Evolutionary conservation across 2,888 invertebrate genomes (phyloP).

Genomic region (Poecilobothrus nobilitatus): DNA sequence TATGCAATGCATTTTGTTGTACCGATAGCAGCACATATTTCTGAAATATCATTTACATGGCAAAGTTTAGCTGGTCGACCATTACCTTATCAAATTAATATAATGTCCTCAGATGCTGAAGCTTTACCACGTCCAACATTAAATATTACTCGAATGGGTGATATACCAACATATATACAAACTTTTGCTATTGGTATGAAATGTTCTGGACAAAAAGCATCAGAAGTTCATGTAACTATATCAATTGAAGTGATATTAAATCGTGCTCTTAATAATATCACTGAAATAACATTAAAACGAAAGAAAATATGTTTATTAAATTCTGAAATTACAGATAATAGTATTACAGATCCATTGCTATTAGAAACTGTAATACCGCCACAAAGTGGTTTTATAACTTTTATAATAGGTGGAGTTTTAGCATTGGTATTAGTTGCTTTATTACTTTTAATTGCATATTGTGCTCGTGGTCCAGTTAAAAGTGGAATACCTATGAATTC

Average conservation of each 20-base stretch:
- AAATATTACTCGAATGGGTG: constrained; percentile 75
- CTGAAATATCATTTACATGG: constrained; percentile 85
- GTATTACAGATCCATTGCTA: constrained; percentile 36
- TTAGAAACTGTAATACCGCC: constrained; percentile 39
- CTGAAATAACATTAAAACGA: constrained; percentile 67
- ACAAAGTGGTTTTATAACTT: constrained; percentile 39
- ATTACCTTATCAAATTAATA: constrained; percentile 71
- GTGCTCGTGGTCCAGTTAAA: constrained; percentile 40
- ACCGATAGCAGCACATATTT: constrained; percentile 74
- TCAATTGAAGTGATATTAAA: constrained; percentile 74
- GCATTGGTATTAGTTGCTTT: constrained; percentile 39
- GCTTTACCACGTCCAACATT: constrained; percentile 68
- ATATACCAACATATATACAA: constrained; percentile 68
- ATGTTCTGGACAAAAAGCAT: constrained; percentile 71
- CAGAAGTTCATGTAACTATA: constrained; percentile 76
- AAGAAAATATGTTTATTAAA: constrained; percentile 73
- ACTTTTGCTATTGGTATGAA: constrained; percentile 73
- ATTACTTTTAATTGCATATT: constrained; percentile 39
- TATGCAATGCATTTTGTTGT: constrained; percentile 85
- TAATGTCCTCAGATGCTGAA: constrained; percentile 65
- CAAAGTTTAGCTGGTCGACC: constrained; percentile 72
- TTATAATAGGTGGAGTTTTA: constrained; percentile 40
- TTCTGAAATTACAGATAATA: constrained; percentile 33
- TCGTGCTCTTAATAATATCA: constrained; percentile 55
- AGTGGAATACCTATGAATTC: constrained; percentile 32